Percentiles rank a stretch among this genome's conserved stretches.
Conservation (phyloP, 2,113 vertebrate species). For the Monopterus albus region DNA sequence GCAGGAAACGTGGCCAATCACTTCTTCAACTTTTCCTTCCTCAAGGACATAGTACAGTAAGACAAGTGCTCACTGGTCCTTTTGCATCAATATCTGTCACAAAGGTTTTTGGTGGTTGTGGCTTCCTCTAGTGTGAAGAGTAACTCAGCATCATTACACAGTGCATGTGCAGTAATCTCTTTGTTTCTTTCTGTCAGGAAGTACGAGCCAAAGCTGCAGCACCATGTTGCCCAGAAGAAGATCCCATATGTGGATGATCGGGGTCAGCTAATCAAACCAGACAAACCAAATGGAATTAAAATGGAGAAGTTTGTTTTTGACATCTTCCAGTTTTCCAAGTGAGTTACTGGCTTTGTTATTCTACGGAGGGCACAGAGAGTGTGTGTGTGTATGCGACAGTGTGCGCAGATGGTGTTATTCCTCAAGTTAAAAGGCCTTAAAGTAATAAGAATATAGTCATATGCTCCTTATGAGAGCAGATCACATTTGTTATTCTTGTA, state of each 20-base stretch:
- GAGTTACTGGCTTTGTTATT: conserved; percentile 67
- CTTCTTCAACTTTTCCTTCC: conserved; percentile 92
- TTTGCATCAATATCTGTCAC: no score
- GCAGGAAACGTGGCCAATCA: conserved; percentile 96
- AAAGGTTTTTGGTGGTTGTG: background rate
- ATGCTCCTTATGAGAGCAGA: conserved; percentile 14
- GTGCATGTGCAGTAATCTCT: background rate
- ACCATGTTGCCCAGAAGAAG: conserved; percentile 97
- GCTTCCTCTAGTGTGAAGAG: background rate
- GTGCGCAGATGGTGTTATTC: conserved; percentile 11
- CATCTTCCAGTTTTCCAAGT: conserved; percentile 99
- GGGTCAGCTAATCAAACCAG: conserved; percentile 88
- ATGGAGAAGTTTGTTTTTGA: conserved; percentile 99
- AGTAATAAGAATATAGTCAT: conserved; percentile 9
- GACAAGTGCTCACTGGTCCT: conserved; percentile 50
- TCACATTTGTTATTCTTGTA: conserved; percentile 36
- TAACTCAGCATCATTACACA: background rate
- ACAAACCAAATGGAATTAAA: conserved; percentile 97
- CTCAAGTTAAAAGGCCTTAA: conserved; percentile 8
- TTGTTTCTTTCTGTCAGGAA: conserved; percentile 77
- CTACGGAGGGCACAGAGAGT: conserved; percentile 21
- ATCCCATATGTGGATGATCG: conserved; percentile 87
- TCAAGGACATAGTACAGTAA: conserved; percentile 91
- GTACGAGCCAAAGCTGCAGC: conserved; percentile 90
- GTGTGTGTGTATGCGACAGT: conserved; percentile 34